Percentiles rank a stretch among this genome's conserved stretches.
phyloP scores from a whole-genome alignment of 2,113 vertebrate genomes.

The Chloroceryle aenea region DNA sequence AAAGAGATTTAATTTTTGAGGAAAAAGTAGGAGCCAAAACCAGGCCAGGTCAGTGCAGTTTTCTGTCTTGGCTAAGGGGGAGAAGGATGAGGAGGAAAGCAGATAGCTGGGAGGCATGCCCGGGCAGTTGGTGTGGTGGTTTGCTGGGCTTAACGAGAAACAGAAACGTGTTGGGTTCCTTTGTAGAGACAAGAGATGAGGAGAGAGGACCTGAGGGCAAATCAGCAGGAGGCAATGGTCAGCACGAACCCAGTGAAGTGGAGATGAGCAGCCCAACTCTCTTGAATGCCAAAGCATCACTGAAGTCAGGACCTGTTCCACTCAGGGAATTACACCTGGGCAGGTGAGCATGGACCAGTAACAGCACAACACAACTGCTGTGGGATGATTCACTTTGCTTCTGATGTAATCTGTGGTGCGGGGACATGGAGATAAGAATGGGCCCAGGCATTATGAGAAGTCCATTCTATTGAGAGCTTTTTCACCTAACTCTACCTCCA shows the following conservation, averaged over 20 bases:
- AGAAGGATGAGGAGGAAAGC: neutral
- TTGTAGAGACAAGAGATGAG: neutral
- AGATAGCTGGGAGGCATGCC: neutral
- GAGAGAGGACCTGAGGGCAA: neutral
- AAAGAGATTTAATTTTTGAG: neutral
- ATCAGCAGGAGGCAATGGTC: neutral
- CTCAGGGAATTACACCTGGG: neutral
- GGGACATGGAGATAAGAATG: neutral
- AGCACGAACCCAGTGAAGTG: rapidly evolving
- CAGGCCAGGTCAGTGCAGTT: neutral
- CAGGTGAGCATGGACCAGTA: neutral
- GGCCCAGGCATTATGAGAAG: rapidly evolving
- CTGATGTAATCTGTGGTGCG: neutral
- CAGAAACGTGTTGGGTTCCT: neutral
- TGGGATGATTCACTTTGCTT: neutral
- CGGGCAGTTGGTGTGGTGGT: neutral
- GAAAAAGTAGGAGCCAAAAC: neutral
- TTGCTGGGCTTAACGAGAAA: neutral
- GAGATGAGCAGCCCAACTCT: neutral
- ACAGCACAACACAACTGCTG: rapidly evolving
- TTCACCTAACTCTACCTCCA: neutral
- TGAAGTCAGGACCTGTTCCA: neutral
- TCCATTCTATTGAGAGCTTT: neutral
- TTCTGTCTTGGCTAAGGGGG: neutral
- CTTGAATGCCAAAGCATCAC: neutral